Conservation (phyloP, 2,888 invertebrate species). For the Junonia oenone region DNA sequence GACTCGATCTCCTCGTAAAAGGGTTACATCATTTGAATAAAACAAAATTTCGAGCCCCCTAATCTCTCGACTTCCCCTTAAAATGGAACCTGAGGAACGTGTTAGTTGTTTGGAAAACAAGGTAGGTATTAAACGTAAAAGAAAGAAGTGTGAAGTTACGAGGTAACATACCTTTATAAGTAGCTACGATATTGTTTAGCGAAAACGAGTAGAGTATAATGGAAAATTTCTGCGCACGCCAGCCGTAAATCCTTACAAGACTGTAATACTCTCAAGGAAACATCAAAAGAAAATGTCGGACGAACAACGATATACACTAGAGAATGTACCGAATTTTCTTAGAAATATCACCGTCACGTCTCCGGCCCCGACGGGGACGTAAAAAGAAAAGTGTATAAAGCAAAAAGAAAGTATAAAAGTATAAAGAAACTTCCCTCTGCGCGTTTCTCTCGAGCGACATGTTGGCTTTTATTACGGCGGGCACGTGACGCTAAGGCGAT, state of each 20-base stretch:
- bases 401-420: constrained; percentile 55
- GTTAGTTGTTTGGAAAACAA: not conserved
- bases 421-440: constrained; percentile 61
- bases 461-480: constrained; percentile 58
- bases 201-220: not conserved
- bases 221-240: constrained; percentile 9
- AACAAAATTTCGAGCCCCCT: constrained; percentile 37
- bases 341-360: constrained; percentile 47
- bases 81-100: constrained; percentile 3
- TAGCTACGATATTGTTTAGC: not conserved
- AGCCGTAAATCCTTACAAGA: constrained; percentile 27
- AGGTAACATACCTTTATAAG: not conserved
- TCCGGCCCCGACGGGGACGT: constrained; percentile 51
- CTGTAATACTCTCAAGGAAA: constrained; percentile 12
- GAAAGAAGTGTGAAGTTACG: not conserved
- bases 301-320: constrained; percentile 18
- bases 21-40: constrained; percentile 46
- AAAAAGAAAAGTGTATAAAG: constrained; percentile 59
- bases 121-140: not conserved
- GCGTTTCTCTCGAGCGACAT: constrained; percentile 43
- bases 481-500: constrained; percentile 64
- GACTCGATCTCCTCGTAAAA: constrained; percentile 43
- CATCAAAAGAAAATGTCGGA: constrained; percentile 28
- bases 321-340: constrained; percentile 32
- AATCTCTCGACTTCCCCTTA: constrained; percentile 31